Percentiles rank a stretch among this genome's conserved stretches.
These are phyloP conservation scores for Xestia ashworthii DNA, from an alignment of 2,888 invertebrate genomes.

Conservation along the genomic window DNA sequence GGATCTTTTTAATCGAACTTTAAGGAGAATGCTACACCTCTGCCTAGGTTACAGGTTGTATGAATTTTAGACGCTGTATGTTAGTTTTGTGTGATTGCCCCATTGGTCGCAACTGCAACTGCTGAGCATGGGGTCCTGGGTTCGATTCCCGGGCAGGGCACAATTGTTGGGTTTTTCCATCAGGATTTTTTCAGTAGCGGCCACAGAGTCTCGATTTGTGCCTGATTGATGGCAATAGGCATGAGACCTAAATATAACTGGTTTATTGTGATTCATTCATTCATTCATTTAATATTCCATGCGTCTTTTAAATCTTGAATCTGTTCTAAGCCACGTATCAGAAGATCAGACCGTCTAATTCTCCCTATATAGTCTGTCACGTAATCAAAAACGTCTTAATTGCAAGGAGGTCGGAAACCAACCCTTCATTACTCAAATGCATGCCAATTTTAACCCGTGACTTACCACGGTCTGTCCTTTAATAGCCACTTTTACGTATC, in stretches of 20 bases:
- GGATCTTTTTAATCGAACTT: background rate
- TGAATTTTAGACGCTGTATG: background rate
- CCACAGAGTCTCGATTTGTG: background rate
- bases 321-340: slow-evolving; percentile 35
- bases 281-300: too few species aligned
- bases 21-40: background rate
- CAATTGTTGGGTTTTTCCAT: background rate
- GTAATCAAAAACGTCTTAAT: slow-evolving; percentile 79
- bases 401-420: slow-evolving; percentile 76
- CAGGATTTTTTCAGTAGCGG: background rate
- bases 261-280: too few species aligned
- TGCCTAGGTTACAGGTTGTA: background rate
- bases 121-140: background rate
- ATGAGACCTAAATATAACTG: background rate
- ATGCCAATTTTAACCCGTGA: slow-evolving; percentile 88
- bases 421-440: slow-evolving; percentile 81
- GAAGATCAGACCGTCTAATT: slow-evolving; percentile 52
- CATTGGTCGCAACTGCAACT: background rate
- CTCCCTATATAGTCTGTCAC: slow-evolving; percentile 61
- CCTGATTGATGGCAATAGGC: background rate
- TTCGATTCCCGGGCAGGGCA: background rate
- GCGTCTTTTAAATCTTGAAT: background rate
- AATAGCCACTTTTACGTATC: slow-evolving; percentile 87
- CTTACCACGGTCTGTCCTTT: slow-evolving; percentile 83
- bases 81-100: background rate